phyloP scores from a whole-genome alignment of 2,888 invertebrate genomes.

The Epinotia brunnichana region DNA sequence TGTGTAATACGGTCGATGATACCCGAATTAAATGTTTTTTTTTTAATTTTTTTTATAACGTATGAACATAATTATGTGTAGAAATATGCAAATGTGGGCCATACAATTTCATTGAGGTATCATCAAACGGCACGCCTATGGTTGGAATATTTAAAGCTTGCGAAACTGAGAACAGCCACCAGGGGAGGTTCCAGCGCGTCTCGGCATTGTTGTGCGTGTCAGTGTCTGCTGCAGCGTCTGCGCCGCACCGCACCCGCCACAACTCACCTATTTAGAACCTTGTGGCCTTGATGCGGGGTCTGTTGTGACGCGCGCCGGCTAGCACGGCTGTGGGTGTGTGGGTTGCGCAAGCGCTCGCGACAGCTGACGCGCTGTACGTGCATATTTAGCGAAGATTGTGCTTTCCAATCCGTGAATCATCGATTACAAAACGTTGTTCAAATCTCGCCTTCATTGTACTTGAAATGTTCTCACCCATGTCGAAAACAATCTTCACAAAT shows the following conservation, averaged over 20 bases:
- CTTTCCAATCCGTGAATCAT: constrained; percentile 41
- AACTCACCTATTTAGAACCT: not conserved
- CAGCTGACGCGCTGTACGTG: constrained; percentile 39
- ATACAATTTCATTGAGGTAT: not conserved
- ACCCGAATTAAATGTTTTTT: too few species aligned
- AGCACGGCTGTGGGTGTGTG: not conserved
- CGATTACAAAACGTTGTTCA: constrained; percentile 36
- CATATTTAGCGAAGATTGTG: constrained; percentile 20
- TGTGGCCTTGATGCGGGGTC: not conserved
- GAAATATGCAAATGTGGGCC: not conserved
- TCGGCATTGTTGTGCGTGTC: constrained; percentile 1
- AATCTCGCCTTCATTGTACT: constrained; percentile 18
- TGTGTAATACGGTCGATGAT: too few species aligned
- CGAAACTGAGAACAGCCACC: constrained; percentile 32
- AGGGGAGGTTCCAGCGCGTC: constrained; percentile 27
- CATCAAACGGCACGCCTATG: not conserved
- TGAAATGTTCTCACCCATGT: constrained; percentile 4
- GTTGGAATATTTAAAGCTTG: constrained; percentile 18
- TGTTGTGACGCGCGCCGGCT: not conserved
- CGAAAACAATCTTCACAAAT: not conserved
- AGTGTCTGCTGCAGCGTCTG: constrained; percentile 28
- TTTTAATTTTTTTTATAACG: too few species aligned
- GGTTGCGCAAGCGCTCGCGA: constrained; percentile 17
- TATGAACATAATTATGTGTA: not conserved
- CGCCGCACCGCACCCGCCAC: not conserved